These are phyloP conservation scores for Sinella curviseta DNA, from an alignment of 1,140 invertebrate species.

Conservation along the genomic window DNA sequence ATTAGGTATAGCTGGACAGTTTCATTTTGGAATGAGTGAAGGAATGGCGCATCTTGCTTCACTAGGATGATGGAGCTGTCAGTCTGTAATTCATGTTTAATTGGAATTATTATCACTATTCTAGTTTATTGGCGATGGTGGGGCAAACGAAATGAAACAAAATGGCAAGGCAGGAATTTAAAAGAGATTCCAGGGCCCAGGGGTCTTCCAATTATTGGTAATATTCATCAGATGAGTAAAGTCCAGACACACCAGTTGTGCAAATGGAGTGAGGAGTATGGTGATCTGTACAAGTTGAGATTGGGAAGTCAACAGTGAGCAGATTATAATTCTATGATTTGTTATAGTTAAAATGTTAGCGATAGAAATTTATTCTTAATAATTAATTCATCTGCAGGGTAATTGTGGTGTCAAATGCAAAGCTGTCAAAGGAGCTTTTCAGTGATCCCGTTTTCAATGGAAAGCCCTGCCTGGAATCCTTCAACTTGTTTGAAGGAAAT, in stretches of 20 bases:
- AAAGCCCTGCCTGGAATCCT: background rate
- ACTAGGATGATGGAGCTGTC: no score
- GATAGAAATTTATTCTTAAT: background rate
- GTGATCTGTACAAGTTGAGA: background rate
- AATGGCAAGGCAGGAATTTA: no score
- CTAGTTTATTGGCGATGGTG: no score
- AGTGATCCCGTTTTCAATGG: background rate
- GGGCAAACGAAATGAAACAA: background rate
- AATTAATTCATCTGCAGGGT: background rate
- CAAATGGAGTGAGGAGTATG: constrained; percentile 7
- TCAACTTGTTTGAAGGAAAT: background rate
- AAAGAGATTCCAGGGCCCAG: constrained; percentile 20
- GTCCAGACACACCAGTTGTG: background rate
- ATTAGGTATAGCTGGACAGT: no score
- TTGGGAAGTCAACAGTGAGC: background rate
- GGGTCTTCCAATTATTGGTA: constrained; percentile 11
- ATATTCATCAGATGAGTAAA: background rate
- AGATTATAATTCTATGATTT: background rate
- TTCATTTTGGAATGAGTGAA: no score
- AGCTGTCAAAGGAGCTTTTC: background rate
- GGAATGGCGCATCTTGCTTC: no score
- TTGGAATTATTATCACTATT: no score
- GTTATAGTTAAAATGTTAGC: no score
- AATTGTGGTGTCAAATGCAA: background rate
- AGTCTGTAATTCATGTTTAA: no score